Conservation (phyloP, 1,140 invertebrate genomes). For the Catajapyx aquilonaris region DNA sequence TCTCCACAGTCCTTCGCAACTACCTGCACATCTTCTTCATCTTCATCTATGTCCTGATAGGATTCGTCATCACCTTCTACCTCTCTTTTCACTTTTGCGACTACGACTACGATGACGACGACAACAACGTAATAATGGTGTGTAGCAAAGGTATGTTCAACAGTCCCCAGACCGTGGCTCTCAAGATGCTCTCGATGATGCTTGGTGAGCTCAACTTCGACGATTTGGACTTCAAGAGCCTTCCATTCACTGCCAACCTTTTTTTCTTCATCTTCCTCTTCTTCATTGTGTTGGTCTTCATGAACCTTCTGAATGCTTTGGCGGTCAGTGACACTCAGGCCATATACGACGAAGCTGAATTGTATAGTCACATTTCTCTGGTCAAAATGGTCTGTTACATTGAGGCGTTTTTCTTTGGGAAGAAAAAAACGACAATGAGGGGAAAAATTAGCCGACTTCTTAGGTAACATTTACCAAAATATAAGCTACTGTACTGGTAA, state of each 20-base stretch:
- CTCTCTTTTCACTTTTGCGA: constrained; percentile 33
- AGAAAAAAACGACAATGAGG: no score
- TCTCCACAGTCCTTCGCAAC: constrained; percentile 49
- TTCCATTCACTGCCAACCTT: constrained; percentile 39
- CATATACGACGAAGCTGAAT: constrained; percentile 49
- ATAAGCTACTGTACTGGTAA: no score
- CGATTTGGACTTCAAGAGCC: constrained; percentile 45
- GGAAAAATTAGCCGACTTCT: no score
- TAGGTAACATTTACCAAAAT: no score
- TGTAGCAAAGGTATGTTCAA: constrained; percentile 30
- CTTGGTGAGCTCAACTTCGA: constrained; percentile 60
- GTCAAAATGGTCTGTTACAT: constrained; percentile 45
- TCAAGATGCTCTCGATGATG: constrained; percentile 63
- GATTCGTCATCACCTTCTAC: constrained; percentile 58
- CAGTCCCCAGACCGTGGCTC: constrained; percentile 38
- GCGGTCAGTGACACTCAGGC: constrained; percentile 56
- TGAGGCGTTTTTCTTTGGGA: no score
- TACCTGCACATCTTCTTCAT: constrained; percentile 55
- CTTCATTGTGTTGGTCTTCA: constrained; percentile 52
- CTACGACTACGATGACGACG: constrained; percentile 20
- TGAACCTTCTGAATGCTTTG: no score
- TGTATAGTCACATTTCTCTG: no score
- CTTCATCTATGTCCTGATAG: constrained; percentile 54
- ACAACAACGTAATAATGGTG: no score
- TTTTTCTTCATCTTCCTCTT: constrained; percentile 59